Evolutionary conservation across 2,888 invertebrate genomes (phyloP), one percentile per base, ranked within the genome.

Genomic region (Polietes domitor): DNA sequence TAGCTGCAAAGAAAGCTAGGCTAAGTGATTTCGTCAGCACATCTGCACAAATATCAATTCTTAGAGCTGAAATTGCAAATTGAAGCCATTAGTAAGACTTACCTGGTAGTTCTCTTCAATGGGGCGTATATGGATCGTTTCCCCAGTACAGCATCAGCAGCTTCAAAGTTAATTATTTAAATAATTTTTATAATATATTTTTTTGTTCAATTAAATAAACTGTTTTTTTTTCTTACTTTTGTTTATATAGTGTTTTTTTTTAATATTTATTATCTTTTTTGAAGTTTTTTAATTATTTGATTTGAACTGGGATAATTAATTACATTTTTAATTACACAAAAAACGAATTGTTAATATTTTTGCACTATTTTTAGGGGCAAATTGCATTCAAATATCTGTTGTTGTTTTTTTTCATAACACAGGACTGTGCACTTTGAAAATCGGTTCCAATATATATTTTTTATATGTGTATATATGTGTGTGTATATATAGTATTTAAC

Each of bases 401-500:
- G 17, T 17, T 71, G 53, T 72, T 58, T 41, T 7, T 43, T 61
- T 58, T 41, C 21, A 6, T 47, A 47, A n/a, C 47, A 12, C 3
- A 12, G 47, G 47, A 47, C n/a, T 47, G n/a, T 47, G 47, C n/a
- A 47, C n/a, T 55, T 72, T 37, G 26, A 58, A 37, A 53, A 41
- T 68, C 41, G 21, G n/a, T 55, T 19, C 24, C 10, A 37, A 41
- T 41, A 43, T 55, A 9, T 61, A 28, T 68, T 61, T 28, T 7
- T 21, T 58, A 50, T 47, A 26, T 70, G 9, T 50, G 32, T 47
- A 26, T 76, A 55, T 7, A 37, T 72, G 19, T 43, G 24, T 70
- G 68, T 71, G 43, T 82, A 50, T 75, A 71, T 78, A 68, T 68
- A 77, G 76, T 83, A 79, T 75, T 41, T 50, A 41, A 76, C 47